Evolutionary conservation across 2,797 vertebrate genomes (phyloP).

Genomic region (Peromyscus attwateri): DNA sequence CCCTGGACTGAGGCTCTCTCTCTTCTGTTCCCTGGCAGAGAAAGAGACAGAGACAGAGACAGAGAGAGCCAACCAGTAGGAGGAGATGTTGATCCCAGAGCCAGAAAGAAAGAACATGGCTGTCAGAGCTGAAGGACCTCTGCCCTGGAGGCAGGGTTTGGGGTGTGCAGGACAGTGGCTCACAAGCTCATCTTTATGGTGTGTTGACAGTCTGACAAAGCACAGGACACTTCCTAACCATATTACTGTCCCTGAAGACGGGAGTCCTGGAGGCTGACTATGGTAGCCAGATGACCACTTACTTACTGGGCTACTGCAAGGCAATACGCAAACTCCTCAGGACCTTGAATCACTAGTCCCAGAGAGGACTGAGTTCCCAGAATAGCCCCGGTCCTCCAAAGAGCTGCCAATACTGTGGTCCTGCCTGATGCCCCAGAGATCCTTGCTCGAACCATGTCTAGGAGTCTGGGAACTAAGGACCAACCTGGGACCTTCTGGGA

Average conservation of each 20-base stretch:
- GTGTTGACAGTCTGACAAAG: not conserved
- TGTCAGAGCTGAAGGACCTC: not conserved
- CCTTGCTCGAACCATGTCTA: not conserved
- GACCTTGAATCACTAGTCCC: not conserved
- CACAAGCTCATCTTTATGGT: not conserved
- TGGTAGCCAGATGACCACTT: not conserved
- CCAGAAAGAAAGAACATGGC: fast-evolving
- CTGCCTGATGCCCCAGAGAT: not conserved
- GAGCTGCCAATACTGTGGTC: not conserved
- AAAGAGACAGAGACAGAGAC: not conserved
- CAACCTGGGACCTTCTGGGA: not conserved
- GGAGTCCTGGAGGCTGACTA: not conserved
- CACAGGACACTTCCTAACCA: not conserved
- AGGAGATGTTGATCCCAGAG: not conserved
- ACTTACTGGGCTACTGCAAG: not conserved
- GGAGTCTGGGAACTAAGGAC: not conserved
- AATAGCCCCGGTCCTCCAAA: not conserved
- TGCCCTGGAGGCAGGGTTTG: fast-evolving
- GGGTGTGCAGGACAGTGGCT: not conserved
- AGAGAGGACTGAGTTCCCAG: not conserved
- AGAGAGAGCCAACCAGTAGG: not conserved
- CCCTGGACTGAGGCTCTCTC: not conserved
- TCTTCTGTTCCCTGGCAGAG: not conserved
- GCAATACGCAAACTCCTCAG: not conserved
- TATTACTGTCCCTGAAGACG: not conserved